Conservation (phyloP, 1,140 invertebrate genomes). For the Drosophila trapezifrons region DNA sequence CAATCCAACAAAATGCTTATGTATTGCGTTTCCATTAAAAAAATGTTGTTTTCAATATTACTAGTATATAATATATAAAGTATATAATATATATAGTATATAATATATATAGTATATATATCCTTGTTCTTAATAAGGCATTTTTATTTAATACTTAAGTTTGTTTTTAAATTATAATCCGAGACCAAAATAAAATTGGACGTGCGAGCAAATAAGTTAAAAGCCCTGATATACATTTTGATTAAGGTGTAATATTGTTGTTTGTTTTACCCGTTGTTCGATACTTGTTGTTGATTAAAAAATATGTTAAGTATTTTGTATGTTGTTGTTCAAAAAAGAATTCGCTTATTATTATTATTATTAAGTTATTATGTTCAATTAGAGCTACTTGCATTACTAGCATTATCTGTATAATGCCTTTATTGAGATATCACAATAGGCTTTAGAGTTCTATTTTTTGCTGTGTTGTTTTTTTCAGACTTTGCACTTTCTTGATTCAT, state of each 20-base stretch:
- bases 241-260: conserved; percentile 15
- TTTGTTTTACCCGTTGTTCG: conserved; percentile 11
- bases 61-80: too few relatives aligned
- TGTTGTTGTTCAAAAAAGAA: conserved; percentile 4
- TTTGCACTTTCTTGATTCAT: neutral
- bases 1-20: too few relatives aligned
- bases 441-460: neutral
- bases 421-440: neutral
- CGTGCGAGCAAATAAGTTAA: neutral
- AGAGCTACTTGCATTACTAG: neutral
- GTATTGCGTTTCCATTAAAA: too few relatives aligned
- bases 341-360: neutral
- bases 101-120: too few relatives aligned
- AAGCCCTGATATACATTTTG: conserved; percentile 30
- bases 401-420: neutral
- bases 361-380: neutral
- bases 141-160: too few relatives aligned
- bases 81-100: too few relatives aligned
- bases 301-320: conserved; percentile 2
- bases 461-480: neutral
- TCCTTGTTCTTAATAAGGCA: too few relatives aligned
- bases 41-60: too few relatives aligned
- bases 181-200: too few relatives aligned
- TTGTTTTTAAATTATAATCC: too few relatives aligned
- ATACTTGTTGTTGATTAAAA: conserved; percentile 5